Base-by-base conservation (phyloP, 2,113 vertebrate genomes). In the Stomatorhinus ivindoensis region DNA sequence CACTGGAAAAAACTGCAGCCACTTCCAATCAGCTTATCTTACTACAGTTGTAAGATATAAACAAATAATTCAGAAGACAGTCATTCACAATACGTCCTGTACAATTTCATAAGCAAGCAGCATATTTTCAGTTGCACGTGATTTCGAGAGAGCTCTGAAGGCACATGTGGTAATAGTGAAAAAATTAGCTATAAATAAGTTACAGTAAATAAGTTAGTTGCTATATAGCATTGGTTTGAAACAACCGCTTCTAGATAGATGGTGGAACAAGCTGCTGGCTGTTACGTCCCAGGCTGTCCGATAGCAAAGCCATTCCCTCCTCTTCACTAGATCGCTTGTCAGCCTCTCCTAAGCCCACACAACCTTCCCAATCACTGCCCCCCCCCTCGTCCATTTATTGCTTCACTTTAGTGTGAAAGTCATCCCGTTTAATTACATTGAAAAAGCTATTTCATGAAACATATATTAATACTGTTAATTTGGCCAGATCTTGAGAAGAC, bases 121-220 rank as follows among this genome's bases (percentile, higher is more conserved):
- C 89, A 88, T 50, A 48, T 80, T 53, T 90, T 82, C 87, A 93
- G 92, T 93, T 93, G 91, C 92, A 90, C 91, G 92, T 88, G n/a
- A 61, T 61, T 55, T 46, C 82, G 76, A 91, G 89, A 89, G 90
- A 91, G 87, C 83, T 91, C 91, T 91, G 51, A 93, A 93, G 93
- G 93, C 93, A 93, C 93, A 73, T 91, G 91, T 92, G 92, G 92
- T 89, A 85, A 88, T 91, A 82, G 39, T 91, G 89, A 92, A 93
- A 92, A 92, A 93, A 93, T 91, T 91, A 91, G 90, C 91, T 93
- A 93, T 93, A 80, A 80, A 80, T 80, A 80, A 80, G 31, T 93
- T 93, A 93, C 92, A 93, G 89, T 91, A 92, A 90, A 93, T 92
- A 93, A 91, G 90, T 93, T 92, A 92, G 92, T 93, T 90, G 92